Conservation (phyloP, 2,797 vertebrate genomes). For the Channa striata region DNA sequence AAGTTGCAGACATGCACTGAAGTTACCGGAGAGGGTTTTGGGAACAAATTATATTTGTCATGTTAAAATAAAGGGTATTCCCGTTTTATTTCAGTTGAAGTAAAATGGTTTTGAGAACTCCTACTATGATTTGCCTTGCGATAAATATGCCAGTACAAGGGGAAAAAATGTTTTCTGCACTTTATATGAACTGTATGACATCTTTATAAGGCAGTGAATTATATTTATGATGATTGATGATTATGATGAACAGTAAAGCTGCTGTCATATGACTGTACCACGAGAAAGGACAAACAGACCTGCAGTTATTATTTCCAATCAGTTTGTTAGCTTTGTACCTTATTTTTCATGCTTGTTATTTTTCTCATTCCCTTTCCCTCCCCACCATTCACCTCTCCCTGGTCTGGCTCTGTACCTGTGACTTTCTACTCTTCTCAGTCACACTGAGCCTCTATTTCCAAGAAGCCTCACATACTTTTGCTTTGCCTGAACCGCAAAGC, state of each 20-base stretch:
- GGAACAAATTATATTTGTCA: too few relatives aligned
- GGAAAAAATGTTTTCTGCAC: slow-evolving; percentile 3
- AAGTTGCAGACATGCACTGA: too few relatives aligned
- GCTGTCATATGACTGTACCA: slow-evolving; percentile 16
- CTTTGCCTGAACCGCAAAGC: slow-evolving; percentile 68
- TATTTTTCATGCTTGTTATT: slow-evolving; percentile 27
- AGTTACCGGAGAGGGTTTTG: too few relatives aligned
- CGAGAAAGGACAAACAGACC: slow-evolving; percentile 5
- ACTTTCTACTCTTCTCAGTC: slow-evolving; percentile 69
- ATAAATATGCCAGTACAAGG: slow-evolving; percentile 1
- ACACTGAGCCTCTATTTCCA: slow-evolving; percentile 60
- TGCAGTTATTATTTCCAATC: slow-evolving; percentile 22
- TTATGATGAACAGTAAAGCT: slow-evolving; percentile 32
- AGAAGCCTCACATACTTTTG: slow-evolving; percentile 63
- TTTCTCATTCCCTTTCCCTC: background rate
- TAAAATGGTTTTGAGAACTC: background rate
- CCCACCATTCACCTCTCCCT: slow-evolving; percentile 27
- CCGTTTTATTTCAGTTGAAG: too few relatives aligned
- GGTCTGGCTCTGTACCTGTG: slow-evolving; percentile 57
- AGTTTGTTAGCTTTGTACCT: slow-evolving; percentile 32
- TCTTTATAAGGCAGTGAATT: slow-evolving; percentile 1
- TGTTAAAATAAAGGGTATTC: too few relatives aligned
- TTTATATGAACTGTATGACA: background rate
- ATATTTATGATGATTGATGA: slow-evolving; percentile 23
- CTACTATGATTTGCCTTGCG: slow-evolving; percentile 38